A percentile compares a stretch with the other conserved stretches of the same genome.
phyloP scores from a whole-genome alignment of 2,888 invertebrate genomes.

The Athetis lepigone region DNA sequence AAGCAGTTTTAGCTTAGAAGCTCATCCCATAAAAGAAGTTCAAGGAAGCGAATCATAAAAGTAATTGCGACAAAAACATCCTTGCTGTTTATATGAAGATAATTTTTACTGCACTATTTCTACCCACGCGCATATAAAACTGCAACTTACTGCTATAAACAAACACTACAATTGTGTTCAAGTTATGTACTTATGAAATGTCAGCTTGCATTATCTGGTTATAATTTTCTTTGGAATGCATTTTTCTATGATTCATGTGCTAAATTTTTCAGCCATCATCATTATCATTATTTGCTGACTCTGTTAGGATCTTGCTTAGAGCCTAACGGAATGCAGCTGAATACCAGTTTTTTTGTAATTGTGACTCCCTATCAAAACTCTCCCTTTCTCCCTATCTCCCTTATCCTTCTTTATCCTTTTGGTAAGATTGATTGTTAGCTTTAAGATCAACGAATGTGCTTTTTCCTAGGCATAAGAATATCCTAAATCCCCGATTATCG shows the following conservation, averaged over 20 bases:
- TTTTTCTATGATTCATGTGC: neutral
- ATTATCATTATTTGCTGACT: too few relatives aligned
- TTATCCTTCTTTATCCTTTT: too few relatives aligned
- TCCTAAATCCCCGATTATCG: too few relatives aligned
- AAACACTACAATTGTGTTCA: constrained; percentile 57
- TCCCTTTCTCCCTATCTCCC: too few relatives aligned
- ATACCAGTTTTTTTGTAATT: too few relatives aligned
- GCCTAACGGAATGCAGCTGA: too few relatives aligned
- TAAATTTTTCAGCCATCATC: too few relatives aligned
- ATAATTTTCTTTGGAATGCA: neutral
- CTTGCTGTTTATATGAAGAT: constrained; percentile 42
- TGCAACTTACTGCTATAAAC: constrained; percentile 65
- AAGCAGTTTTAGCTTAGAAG: neutral
- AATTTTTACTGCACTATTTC: constrained; percentile 56
- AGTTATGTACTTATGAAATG: constrained; percentile 43
- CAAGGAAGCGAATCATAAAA: constrained; percentile 44
- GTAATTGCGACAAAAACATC: constrained; percentile 46
- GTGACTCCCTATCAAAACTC: too few relatives aligned
- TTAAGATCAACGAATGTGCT: too few relatives aligned
- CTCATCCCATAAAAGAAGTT: constrained; percentile 29
- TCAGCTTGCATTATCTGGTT: neutral
- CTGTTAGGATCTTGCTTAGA: too few relatives aligned
- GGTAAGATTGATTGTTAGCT: too few relatives aligned
- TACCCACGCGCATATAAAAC: constrained; percentile 54
- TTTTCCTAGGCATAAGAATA: too few relatives aligned